Evolutionary conservation across 2,797 vertebrate species (phyloP).

Genomic region (Sciurus carolinensis): DNA sequence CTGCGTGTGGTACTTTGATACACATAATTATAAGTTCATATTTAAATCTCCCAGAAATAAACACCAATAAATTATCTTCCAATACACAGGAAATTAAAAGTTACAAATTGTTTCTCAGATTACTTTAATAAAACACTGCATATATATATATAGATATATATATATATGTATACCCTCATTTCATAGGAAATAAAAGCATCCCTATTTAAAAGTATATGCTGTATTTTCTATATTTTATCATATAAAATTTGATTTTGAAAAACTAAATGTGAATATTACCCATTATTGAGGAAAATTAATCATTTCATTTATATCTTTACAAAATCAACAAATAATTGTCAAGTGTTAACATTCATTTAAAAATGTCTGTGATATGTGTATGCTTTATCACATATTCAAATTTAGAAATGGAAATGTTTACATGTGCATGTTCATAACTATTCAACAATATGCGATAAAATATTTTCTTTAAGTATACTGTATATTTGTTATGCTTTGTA

Average conservation of each 20-base stretch:
- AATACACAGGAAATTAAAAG: not conserved
- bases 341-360: not conserved
- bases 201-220: not conserved
- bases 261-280: not conserved
- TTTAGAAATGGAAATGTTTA: not conserved
- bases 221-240: not conserved
- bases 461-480: not conserved
- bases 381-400: not conserved
- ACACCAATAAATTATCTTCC: not conserved
- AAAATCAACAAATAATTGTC: not conserved
- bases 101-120: not conserved
- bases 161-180: not conserved
- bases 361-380: not conserved
- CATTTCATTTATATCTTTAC: not conserved
- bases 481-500: not conserved
- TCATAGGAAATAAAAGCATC: not conserved
- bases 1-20: not conserved
- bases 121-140: not conserved
- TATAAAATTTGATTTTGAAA: constrained; percentile 18
- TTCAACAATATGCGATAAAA: not conserved
- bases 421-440: not conserved
- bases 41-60: not conserved
- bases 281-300: not conserved
- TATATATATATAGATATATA: not conserved
- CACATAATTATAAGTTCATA: not conserved